Evolutionary conservation across 2,113 vertebrate genomes (phyloP), one percentile per base, ranked within the genome.

Genomic region (Rousettus leschenaultii): DNA sequence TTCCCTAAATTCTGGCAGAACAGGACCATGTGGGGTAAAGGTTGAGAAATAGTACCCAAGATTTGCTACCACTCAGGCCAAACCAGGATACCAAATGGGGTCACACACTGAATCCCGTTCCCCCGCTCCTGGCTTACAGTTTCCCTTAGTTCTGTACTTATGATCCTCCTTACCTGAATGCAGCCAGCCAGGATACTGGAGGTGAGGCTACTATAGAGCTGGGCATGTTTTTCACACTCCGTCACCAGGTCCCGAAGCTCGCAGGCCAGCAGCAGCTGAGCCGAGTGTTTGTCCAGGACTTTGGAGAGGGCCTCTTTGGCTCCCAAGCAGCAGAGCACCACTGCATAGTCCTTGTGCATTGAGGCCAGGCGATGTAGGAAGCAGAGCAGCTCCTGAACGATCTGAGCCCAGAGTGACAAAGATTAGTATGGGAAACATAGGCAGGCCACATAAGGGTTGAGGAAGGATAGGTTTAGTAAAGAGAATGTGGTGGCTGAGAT

Each of bases 361-460:
- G 98, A 99, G 51, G 99, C 99, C 98, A 99, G 97, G n/a, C 98
- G 99, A 94, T 99, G 99, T 73, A 99, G 98, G 98, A 99, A 99
- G 89, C 98, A 98, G 5, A 99, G 98, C 3, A 99, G 98, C 96
- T 98, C 98, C 98, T 99, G 99, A 35, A 99, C 98, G n/a, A 99
- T 98, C 99, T 99, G 93, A 33, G 38, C 82, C 55, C 95, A 57
- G 30, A 65, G 80, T 53, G 40, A 38, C 40, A 24, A 0, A 19
- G 66, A 53, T 86, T 63, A 84, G 16, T 2, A 18, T 12, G n/a
- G 86, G 45, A 74, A 51, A 75, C 45, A 14, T 22, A 38, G 21
- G 51, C 11, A 45, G 43, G 75, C 40, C 40, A 24, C 2, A 3
- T 21, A 24, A 53, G 38, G n/a, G 66, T 3, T 10, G 35, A 77